Evolutionary conservation across 2,797 vertebrate genomes (phyloP), one percentile per base, ranked within the genome.

Genomic region (Chiroxiphia lanceolata): DNA sequence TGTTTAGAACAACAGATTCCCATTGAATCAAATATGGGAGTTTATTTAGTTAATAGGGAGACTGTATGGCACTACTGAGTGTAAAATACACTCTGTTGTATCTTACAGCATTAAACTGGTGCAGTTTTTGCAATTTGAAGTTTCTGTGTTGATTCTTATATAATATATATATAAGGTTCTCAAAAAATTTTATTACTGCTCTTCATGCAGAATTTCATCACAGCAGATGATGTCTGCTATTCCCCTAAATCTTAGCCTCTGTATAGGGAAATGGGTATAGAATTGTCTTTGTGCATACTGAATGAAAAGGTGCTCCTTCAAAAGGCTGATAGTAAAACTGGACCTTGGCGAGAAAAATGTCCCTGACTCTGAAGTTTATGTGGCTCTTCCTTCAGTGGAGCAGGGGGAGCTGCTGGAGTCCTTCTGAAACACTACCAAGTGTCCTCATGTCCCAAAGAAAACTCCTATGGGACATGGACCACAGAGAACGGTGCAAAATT

Each of bases 21-120:
- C 74, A 64, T 77, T 90, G 63, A 93, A 89, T 88, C 45, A 70
- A 82, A 79, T 77, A 40, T 7, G 31, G 53, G 40, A 96, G 69
- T 94, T 91, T 89, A 5, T 91, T 63, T 83, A n/a, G 72, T 90
- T 97, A 95, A 89, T 78, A 86, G 72, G 34, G 36, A 87, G 47
- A 70, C 48, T 60, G 50, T 65, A 16, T 70, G 72, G 51, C 42
- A 60, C 83, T 87, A 61, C 38, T 47, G 75, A 50, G 54, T 80
- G 74, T 85, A 85, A 93, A 93, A 90, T 90, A 34, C 54, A 48
- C 61, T 78, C 13, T 86, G 44, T 59, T 90, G 54, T 80, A 93
- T 51, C 51, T 59, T 75, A 34, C 22, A 69, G 38, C 51, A 63
- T 69, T 76, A 40, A 81, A 38, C 29, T 44, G 50, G 51, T 83